Base-by-base conservation (phyloP, 2,113 vertebrate genomes). In the Ptilonorhynchus violaceus region DNA sequence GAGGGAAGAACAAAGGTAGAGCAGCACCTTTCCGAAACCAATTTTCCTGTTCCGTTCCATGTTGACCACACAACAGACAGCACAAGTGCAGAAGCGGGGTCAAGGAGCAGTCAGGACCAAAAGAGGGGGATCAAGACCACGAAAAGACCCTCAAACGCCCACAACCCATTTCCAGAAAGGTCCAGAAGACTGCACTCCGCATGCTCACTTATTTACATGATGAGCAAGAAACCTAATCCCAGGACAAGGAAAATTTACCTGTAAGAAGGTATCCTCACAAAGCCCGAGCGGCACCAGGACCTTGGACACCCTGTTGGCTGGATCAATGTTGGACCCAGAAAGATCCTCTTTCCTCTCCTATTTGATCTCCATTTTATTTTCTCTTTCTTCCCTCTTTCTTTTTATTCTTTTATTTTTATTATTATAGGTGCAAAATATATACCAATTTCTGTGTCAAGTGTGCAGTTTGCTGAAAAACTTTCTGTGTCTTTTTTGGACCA, bases 1-100 rank as follows among this genome's bases (percentile, higher is more conserved):
- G 11, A 27, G 22, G 37, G 14, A 22, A 37, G 22, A 46, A 77
- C 0, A 0, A 52, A 86, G 21, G 6, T 44, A 31, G 0, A 44
- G 33, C 37, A 52, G 27, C 31, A 44, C 13, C 17, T 42, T 50
- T 86, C 44, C 50, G 44, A 58, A 76, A 35, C 5, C 6, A 42
- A 0, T 52, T 77, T 77, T 59, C 44, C 44, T 18, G 31, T 52
- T 37, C 62, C 33, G 44, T 27, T 68, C 37, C 33, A 25, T 18
- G 37, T 16, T 50, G 31, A 58, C 21, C 17, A 22, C 35, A 25
- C 10, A 49, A 59, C 10, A 47, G 24, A 55, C 19, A 75, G 30
- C 0, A 1, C 31, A 66, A 35, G 35, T 5, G 11, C 50, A 42
- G 6, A 50, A 59, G 16, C 18, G 14, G 25, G 25, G 25, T 58